These are phyloP conservation scores for Callocephalon fimbriatum DNA, from an alignment of 2,113 vertebrate genomes.

Conservation along the genomic window DNA sequence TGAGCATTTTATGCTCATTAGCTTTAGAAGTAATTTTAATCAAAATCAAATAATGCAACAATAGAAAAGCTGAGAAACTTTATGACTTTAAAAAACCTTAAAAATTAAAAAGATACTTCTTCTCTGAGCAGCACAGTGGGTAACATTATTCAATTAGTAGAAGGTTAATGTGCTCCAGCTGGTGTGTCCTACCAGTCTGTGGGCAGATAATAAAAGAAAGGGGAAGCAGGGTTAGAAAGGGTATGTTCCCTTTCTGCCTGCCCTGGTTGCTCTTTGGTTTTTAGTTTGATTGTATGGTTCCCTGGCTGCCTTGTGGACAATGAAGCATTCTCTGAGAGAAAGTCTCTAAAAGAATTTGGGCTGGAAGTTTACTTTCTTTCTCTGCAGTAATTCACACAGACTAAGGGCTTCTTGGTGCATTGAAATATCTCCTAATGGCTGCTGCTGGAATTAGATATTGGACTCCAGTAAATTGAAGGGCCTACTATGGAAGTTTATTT, in stretches of 20 bases:
- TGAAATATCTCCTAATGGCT: slow-evolving; percentile 11
- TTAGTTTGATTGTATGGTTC: background rate
- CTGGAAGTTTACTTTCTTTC: slow-evolving; percentile 3
- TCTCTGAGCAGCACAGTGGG: background rate
- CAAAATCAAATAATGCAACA: background rate
- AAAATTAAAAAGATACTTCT: background rate
- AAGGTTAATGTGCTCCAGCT: background rate
- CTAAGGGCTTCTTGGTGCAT: background rate
- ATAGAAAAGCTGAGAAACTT: background rate
- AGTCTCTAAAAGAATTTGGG: background rate
- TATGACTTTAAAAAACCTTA: background rate
- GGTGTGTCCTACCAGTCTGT: background rate
- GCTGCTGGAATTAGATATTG: background rate
- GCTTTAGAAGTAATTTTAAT: background rate
- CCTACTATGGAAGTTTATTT: background rate
- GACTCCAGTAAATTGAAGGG: slow-evolving; percentile 4
- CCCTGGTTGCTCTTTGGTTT: background rate
- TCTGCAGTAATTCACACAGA: background rate
- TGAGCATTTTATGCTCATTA: background rate
- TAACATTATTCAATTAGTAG: background rate
- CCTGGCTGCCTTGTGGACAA: background rate
- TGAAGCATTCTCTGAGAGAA: background rate
- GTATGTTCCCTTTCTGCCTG: background rate
- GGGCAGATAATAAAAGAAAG: background rate
- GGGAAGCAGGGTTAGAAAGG: background rate